Percentiles rank a stretch among this genome's conserved stretches.
Conservation (phyloP, 2,797 vertebrate genomes). For the Chloroceryle amazona region DNA sequence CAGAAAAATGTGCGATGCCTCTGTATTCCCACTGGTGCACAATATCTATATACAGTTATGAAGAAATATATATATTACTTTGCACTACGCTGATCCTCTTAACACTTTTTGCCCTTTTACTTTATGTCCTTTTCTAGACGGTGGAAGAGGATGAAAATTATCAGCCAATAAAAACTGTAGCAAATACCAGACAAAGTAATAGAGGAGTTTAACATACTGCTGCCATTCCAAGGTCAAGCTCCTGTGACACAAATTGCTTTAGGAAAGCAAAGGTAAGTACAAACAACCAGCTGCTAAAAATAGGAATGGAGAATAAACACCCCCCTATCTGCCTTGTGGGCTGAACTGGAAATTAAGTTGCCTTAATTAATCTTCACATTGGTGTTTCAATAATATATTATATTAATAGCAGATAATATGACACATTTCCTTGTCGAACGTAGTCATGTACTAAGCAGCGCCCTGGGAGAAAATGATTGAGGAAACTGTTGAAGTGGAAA, state of each 20-base stretch:
- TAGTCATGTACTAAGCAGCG: not conserved
- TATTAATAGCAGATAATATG: not conserved
- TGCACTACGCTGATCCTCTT: not conserved
- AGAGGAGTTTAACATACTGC: not conserved
- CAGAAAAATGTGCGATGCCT: not conserved
- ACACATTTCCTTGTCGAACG: conserved; percentile 27
- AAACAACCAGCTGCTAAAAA: not conserved
- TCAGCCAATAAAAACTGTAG: not conserved
- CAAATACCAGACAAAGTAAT: not conserved
- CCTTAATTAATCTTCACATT: conserved; percentile 32
- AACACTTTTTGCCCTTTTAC: conserved; percentile 5
- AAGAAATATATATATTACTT: not conserved
- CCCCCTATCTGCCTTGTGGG: not conserved
- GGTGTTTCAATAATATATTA: conserved; percentile 16
- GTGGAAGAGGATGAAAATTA: conserved; percentile 31
- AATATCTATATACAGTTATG: not conserved
- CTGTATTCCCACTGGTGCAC: not conserved
- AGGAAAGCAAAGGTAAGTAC: not conserved
- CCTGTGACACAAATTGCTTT: not conserved
- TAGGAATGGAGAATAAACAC: not conserved
- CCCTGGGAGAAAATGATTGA: conserved; percentile 24
- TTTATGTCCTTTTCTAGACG: conserved; percentile 1
- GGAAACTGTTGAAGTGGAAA: conserved; percentile 2
- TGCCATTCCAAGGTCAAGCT: not conserved
- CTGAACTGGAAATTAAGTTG: conserved; percentile 19